Conservation (phyloP, 53 echinoderm and acorn worm genomes). For the Holothuria scabra region DNA sequence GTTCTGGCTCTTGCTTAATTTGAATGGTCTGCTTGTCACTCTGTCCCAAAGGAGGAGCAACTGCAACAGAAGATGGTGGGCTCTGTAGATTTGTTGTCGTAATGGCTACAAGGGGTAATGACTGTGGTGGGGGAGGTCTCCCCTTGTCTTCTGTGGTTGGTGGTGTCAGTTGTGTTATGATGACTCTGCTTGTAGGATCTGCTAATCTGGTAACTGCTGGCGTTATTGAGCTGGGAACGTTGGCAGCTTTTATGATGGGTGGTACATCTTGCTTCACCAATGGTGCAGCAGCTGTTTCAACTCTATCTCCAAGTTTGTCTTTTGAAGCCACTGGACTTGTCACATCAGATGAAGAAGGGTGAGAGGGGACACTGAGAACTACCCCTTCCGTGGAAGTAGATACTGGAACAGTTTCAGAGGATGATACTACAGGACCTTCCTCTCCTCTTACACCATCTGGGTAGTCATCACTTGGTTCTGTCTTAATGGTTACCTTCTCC, state of each 20-base stretch:
- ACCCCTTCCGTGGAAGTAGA: background rate
- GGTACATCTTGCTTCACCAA: constrained; percentile 8
- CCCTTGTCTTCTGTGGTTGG: constrained; percentile 2
- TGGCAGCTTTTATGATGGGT: background rate
- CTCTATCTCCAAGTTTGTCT: background rate
- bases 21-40: too few relatives aligned
- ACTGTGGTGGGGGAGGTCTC: background rate
- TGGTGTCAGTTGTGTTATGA: constrained; percentile 24
- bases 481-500: constrained; percentile 20
- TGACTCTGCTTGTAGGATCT: constrained; percentile 34
- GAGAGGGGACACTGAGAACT: background rate
- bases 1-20: background rate
- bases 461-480: constrained; percentile 37
- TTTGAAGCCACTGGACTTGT: background rate
- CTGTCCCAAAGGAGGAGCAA: background rate
- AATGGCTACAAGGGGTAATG: background rate
- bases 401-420: background rate
- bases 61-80: background rate
- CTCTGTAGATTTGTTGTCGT: background rate
- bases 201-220: constrained; percentile 24
- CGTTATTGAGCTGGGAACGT: background rate
- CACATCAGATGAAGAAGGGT: background rate
- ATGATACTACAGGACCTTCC: background rate
- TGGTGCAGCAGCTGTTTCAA: constrained; percentile 1
- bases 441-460: background rate